phyloP scores from a whole-genome alignment of 2,113 vertebrate species.

The Gulo gulo region DNA sequence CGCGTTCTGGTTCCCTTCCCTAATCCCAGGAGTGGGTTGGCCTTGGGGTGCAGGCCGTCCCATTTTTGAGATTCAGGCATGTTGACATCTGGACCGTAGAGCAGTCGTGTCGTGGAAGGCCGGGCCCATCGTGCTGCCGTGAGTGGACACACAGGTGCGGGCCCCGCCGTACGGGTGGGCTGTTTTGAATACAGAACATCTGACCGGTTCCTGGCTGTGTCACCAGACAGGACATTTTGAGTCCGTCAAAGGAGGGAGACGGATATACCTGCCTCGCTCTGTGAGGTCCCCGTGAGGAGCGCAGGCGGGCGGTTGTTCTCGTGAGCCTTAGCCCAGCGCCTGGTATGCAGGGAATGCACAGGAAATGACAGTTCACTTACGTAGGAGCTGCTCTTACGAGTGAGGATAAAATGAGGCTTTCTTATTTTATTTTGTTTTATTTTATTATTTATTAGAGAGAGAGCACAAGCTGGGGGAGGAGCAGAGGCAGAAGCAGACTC shows the following conservation, averaged over 20 bases:
- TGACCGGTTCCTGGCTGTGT: neutral
- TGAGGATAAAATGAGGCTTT: neutral
- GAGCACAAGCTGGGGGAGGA: neutral
- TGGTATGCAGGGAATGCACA: neutral
- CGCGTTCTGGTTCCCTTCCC: neutral
- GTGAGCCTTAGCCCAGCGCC: neutral
- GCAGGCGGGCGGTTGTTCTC: neutral
- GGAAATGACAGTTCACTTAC: neutral
- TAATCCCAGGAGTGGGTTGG: neutral
- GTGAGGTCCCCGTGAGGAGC: accelerated
- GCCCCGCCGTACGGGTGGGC: neutral
- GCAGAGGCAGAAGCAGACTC: neutral
- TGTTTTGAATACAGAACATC: neutral
- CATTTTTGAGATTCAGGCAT: neutral
- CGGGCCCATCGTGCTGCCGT: neutral
- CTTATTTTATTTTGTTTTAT: neutral
- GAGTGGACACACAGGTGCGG: accelerated
- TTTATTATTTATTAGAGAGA: neutral
- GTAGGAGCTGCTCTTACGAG: neutral
- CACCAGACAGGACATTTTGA: neutral
- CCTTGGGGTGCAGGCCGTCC: neutral
- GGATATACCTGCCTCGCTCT: neutral
- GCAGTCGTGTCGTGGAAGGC: neutral
- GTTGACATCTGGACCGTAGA: neutral
- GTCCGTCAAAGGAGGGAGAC: neutral